phyloP scores from a whole-genome alignment of 2,888 invertebrate species.

The Sesamia inferens region DNA sequence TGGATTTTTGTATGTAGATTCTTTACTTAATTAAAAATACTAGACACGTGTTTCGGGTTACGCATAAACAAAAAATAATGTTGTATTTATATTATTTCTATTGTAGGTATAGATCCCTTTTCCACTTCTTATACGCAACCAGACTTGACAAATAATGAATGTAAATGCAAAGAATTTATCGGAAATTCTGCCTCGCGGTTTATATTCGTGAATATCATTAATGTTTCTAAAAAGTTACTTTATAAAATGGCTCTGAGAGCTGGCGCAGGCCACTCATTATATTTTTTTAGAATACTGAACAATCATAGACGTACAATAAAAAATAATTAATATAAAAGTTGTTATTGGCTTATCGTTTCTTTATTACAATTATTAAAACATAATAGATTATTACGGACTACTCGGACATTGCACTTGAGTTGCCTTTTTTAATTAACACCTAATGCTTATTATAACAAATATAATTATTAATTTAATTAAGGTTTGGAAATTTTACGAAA shows the following conservation, averaged over 20 bases:
- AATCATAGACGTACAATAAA: not conserved
- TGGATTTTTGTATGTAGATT: not conserved
- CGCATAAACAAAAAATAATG: too few species aligned
- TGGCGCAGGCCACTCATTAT: not conserved
- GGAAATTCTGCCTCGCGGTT: too few species aligned
- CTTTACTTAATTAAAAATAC: too few species aligned
- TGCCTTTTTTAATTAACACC: not conserved
- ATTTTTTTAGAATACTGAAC: not conserved
- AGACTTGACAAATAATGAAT: too few species aligned
- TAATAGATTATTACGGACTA: constrained; percentile 9
- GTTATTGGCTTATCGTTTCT: not conserved
- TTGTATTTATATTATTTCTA: too few species aligned
- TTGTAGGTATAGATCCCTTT: too few species aligned
- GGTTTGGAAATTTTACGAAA: not conserved
- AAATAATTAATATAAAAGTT: constrained; percentile 18
- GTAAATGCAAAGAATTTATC: too few species aligned
- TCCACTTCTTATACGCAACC: too few species aligned
- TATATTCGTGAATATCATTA: too few species aligned
- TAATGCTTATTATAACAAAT: not conserved
- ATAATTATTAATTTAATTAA: constrained; percentile 5
- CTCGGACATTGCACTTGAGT: not conserved
- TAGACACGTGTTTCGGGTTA: too few species aligned
- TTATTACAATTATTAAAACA: constrained; percentile 27
- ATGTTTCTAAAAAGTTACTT: too few species aligned
- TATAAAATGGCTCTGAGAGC: too few species aligned